These are phyloP conservation scores for Phragmatobia fuliginosa DNA, from an alignment of 2,888 invertebrate species.

Conservation along the genomic window DNA sequence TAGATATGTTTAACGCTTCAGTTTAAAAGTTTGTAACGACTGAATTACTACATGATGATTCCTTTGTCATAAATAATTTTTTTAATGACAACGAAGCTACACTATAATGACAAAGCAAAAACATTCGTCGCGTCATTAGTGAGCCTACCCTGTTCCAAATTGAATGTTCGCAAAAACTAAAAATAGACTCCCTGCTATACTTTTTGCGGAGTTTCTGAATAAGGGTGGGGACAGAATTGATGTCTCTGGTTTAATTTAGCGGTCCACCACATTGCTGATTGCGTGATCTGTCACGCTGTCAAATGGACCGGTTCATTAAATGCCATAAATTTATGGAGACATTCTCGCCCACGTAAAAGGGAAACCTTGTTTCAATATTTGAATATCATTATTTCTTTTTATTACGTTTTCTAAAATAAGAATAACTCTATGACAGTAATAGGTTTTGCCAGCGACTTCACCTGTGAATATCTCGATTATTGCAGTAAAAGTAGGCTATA, in stretches of 20 bases:
- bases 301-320: conserved; percentile 14
- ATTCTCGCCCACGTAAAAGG: background rate
- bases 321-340: background rate
- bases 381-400: background rate
- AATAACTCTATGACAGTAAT: background rate
- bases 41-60: no score
- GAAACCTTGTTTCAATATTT: background rate
- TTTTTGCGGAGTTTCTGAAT: background rate
- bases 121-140: background rate
- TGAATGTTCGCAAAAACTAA: conserved; percentile 6
- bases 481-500: no score
- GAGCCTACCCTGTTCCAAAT: background rate
- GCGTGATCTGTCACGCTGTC: conserved; percentile 26
- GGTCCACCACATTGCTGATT: conserved; percentile 17
- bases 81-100: background rate
- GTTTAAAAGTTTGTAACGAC: background rate
- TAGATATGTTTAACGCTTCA: no score
- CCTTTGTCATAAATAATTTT: no score
- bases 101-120: background rate
- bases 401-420: background rate
- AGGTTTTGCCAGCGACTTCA: no score
- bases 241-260: conserved; percentile 31
- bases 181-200: background rate
- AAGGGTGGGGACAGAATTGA: conserved; percentile 4
- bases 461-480: no score